phyloP scores from a whole-genome alignment of 1,140 invertebrate species.

The Drosophila bifasciata region DNA sequence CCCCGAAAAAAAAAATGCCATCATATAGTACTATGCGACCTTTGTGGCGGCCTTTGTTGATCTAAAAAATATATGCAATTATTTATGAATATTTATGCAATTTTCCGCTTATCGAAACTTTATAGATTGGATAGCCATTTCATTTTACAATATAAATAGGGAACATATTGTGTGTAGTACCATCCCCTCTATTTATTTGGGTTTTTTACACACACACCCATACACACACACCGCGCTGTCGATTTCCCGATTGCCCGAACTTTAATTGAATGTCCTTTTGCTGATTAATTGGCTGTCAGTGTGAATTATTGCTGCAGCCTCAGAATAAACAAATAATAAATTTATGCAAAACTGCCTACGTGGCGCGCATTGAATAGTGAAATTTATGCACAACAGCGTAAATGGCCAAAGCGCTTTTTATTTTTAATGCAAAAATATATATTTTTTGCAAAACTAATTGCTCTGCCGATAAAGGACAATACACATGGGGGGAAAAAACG shows the following conservation, averaged over 20 bases:
- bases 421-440: slow-evolving; percentile 8
- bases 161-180: slow-evolving; percentile 51
- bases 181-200: slow-evolving; percentile 48
- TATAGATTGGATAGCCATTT: slow-evolving; percentile 57
- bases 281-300: slow-evolving; percentile 80
- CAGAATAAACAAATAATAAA: slow-evolving; percentile 79
- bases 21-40: slow-evolving; percentile 26
- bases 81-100: slow-evolving; percentile 68
- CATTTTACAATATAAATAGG: slow-evolving; percentile 54
- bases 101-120: slow-evolving; percentile 45
- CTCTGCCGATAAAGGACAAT: slow-evolving; percentile 54
- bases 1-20: slow-evolving; percentile 18
- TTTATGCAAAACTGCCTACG: slow-evolving; percentile 62
- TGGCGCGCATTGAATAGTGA: slow-evolving; percentile 49
- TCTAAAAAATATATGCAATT: slow-evolving; percentile 54
- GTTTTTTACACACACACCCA: slow-evolving; percentile 38
- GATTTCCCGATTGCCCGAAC: slow-evolving; percentile 56
- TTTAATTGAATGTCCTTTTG: slow-evolving; percentile 82
- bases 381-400: slow-evolving; percentile 65
- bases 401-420: slow-evolving; percentile 46
- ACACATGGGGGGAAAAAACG: neutral
- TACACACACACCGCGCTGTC: too few relatives aligned
- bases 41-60: slow-evolving; percentile 42
- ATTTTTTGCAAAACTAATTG: slow-evolving; percentile 57
- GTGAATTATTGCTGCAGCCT: slow-evolving; percentile 71